Base-by-base conservation (phyloP, 2,797 vertebrate species). In the Perodicticus potto region DNA sequence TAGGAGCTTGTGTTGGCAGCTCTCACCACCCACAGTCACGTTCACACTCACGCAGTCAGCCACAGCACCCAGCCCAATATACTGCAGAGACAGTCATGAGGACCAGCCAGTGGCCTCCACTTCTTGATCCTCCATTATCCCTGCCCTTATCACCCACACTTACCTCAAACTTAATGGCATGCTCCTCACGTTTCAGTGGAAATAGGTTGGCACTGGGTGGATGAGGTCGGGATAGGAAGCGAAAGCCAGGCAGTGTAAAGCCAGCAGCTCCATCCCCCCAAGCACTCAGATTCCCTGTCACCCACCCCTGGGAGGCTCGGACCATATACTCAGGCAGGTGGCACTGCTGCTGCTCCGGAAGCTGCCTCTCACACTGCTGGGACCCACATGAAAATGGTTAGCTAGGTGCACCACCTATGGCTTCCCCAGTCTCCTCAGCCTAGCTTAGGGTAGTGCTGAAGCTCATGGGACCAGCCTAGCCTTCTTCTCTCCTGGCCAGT, bases 11-110 rank as follows among this genome's bases (percentile, higher is more conserved):
- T 99, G 98, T 61, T 98, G 98, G 98, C 99, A 99, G 95, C 99
- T 98, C 53, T 96, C 97, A 27, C 98, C 99, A 17, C 98, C 99
- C 96, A 99, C 98, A 0, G 98, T 99, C 99, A 99, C 99, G 34
- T 98, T 98, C 98, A 99, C 98, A 95, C 98, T 99, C 99, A 99
- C 99, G 63, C 99, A 99, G 91, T 97, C 92, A 73, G 98, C 99
- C 96, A 99, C 98, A 1, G 98, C 96, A 0, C 99, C 98, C 96
- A 99, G 98, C 81, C 99, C 99, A 29, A 98, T 57, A 95, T 99
- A 99, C 99, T 99, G 98, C 78, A 74, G 82, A 11, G 93, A 98
- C 0, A 97, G 57, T 83, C 77, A 43, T 0, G 95, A 61, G 27
- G 13, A 82, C 89, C 43, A 80, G 69, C 37, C 70, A 37, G 88